These are phyloP conservation scores for Linnaemya tessellans DNA, from an alignment of 2,888 invertebrate species.

Conservation along the genomic window DNA sequence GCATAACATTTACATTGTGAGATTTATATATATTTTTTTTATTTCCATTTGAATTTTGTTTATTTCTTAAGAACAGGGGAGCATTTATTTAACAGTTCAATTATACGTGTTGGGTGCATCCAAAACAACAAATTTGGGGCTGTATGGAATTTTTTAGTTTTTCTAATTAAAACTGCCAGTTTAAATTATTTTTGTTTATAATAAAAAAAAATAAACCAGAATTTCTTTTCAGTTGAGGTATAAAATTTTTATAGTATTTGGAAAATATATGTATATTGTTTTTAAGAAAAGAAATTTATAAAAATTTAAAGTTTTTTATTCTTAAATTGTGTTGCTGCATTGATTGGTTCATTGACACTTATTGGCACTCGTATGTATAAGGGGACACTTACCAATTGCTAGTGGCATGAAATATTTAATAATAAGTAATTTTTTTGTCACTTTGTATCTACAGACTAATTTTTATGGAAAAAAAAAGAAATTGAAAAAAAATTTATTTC, in stretches of 20 bases:
- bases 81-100: slow-evolving; percentile 31
- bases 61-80: background rate
- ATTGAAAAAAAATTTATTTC: no score
- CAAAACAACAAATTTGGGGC: background rate
- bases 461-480: no score
- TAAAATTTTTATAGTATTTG: background rate
- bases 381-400: no score
- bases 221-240: slow-evolving; percentile 8
- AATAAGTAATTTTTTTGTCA: no score
- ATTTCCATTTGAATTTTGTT: background rate
- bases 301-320: background rate
- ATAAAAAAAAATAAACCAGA: background rate
- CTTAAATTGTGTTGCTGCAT: background rate
- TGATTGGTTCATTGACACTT: background rate
- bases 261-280: no score
- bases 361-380: background rate
- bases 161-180: slow-evolving; percentile 1
- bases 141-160: background rate
- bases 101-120: background rate
- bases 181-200: slow-evolving; percentile 11
- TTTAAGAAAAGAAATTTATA: background rate
- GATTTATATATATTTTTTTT: slow-evolving; percentile 54
- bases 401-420: no score
- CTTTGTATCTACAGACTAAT: no score
- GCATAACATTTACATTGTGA: slow-evolving; percentile 82